phyloP scores from a whole-genome alignment of 2,888 invertebrate species.

The Saturnia japonica region DNA sequence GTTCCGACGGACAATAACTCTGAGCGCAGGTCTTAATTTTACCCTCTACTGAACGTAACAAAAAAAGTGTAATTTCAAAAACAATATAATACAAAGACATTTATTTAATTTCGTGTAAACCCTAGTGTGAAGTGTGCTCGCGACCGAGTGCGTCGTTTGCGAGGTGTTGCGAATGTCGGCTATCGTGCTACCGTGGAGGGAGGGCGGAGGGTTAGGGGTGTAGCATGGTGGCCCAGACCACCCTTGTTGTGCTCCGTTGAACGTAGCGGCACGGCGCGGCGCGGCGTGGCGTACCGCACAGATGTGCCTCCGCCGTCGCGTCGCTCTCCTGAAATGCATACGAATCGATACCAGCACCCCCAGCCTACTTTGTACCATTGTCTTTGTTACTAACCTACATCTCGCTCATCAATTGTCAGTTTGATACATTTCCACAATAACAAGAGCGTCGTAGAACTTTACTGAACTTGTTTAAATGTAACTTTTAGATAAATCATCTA shows the following conservation, averaged over 20 bases:
- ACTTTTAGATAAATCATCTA: not conserved
- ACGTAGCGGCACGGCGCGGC: slow-evolving; percentile 55
- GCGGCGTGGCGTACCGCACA: slow-evolving; percentile 70
- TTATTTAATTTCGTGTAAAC: slow-evolving; percentile 40
- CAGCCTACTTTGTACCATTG: slow-evolving; percentile 64
- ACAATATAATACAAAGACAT: not conserved
- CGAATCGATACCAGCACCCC: slow-evolving; percentile 70
- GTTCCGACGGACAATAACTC: too few relatives aligned
- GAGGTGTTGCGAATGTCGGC: slow-evolving; percentile 79
- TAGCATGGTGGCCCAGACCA: slow-evolving; percentile 34
- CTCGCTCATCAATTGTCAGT: slow-evolving; percentile 36
- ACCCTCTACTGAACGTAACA: too few relatives aligned
- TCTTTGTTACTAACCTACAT: slow-evolving; percentile 79
- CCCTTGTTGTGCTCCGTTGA: slow-evolving; percentile 62
- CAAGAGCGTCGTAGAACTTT: not conserved
- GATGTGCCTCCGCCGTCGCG: slow-evolving; percentile 52
- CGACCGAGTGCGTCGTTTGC: slow-evolving; percentile 69
- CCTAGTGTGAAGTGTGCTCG: slow-evolving; percentile 67
- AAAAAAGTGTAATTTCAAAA: not conserved
- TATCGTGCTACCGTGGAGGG: slow-evolving; percentile 61
- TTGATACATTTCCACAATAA: slow-evolving; percentile 1
- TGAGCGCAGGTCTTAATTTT: too few relatives aligned
- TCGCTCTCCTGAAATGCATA: slow-evolving; percentile 62
- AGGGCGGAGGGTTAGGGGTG: slow-evolving; percentile 34
- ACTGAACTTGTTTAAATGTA: not conserved